These are phyloP conservation scores for Pelecanoides urinatrix DNA, from an alignment of 2,113 vertebrate genomes.

Conservation along the genomic window DNA sequence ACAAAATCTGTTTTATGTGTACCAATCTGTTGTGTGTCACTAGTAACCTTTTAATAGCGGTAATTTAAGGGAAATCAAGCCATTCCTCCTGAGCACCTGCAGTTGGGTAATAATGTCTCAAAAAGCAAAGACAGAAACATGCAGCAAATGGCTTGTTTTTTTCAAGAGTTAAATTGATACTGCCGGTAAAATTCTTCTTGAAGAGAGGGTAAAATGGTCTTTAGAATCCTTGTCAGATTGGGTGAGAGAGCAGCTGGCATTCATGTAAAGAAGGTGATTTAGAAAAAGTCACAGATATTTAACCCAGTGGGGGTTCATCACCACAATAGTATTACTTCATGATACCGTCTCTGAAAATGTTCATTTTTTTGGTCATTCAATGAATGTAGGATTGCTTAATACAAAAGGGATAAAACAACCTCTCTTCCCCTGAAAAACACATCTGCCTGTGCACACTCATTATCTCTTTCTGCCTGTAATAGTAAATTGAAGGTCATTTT, in stretches of 20 bases:
- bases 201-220: background rate
- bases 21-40: background rate
- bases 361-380: background rate
- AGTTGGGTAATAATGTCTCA: background rate
- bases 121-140: background rate
- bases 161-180: background rate
- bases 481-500: conserved; percentile 29
- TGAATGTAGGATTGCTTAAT: background rate
- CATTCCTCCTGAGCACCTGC: background rate
- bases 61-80: background rate
- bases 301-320: background rate
- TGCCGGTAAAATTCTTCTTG: background rate
- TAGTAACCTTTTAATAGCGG: background rate
- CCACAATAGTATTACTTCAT: background rate
- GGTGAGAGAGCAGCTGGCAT: background rate
- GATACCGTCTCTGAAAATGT: background rate
- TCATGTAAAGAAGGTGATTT: background rate
- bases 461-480: background rate
- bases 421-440: background rate
- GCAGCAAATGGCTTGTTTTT: background rate
- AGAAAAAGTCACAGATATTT: background rate
- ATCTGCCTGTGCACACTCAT: background rate
- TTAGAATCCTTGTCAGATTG: background rate
- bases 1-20: background rate
- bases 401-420: background rate